Base-by-base conservation (phyloP, 2,888 invertebrate genomes). In the Cordilura impudica region DNA sequence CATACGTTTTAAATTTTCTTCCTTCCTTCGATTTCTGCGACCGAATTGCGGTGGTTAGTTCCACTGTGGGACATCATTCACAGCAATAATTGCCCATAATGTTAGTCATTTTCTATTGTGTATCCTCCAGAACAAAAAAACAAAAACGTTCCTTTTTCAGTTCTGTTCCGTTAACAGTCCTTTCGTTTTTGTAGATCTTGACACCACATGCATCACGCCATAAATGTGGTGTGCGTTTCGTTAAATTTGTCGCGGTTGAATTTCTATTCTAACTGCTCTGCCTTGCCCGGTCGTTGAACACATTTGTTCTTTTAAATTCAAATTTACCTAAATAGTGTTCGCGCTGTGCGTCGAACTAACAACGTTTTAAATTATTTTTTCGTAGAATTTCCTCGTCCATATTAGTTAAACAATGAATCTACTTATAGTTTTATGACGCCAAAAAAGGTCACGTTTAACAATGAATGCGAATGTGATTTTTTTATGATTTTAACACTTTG, bases 1-100 rank as follows among this genome's bases (percentile, higher is more conserved):
- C 65, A 69, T 66, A 69, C 63, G 63, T 65, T 73, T 73, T 26
- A n/a, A 23, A 69, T 78, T 70, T 53, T 35, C 29, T 63, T 49
- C 35, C 63, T 19, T 1, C 53, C 39, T 21, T 23, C 14, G 7
- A 51, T 53, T 72, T 83, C 82, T 78, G 82, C 78, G 83, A 72
- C 75, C 75, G 12, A 75, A 72, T 72, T 49, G 26, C 14, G 66
- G 67, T 75, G 75, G 75, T 88, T 87, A 82, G 88, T 84, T 85
- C 83, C 88, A 87, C 88, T 81, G 81, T 83, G 83, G 87, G 87
- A 84, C 75, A 78, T 80, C 84, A 86, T 87, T 87, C 83, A 86
- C 85, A 81, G 84, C 86, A 85, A 88, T 88, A 85, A 88, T 88
- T 86, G 87, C 83, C 84, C 86, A 86, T 88, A 87, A 88, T 88